Base-by-base conservation (phyloP, 2,888 invertebrate species). In the Drosophila robusta region DNA sequence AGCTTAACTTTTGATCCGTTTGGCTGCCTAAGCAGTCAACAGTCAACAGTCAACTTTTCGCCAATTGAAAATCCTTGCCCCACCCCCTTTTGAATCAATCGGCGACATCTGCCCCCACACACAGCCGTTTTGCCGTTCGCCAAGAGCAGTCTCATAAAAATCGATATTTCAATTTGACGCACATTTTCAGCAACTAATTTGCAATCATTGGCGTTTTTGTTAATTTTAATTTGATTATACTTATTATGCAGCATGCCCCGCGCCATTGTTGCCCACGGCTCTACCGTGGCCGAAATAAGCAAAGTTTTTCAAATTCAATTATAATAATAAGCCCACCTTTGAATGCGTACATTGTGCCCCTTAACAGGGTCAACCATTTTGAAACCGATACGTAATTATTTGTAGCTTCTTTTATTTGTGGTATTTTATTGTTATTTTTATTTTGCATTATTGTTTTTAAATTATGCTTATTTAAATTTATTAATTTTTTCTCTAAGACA, bases 1-100 rank as follows among this genome's bases (percentile, higher is more conserved):
- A 86, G 78, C 79, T 85, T 80, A 87, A 87, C 85, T 86, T 86
- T 87, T 86, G 85, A 86, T 86, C 87, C 84, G 79, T 87, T 87
- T 75, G 76, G 69, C 80, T 79, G 78, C 64, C 69, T 70, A 76
- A 75, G 75, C 75, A 78, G 58, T 67, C 69, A 51, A 68, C 47
- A 57, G 51, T 72, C 73, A 52, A 70, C 47, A 57, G 51, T 72
- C 73, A 52, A 70, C 66, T 72, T 60, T 61, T n/a, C 56, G 45
- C 45, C 58, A 70, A 69, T 57, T 65, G 56, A 45, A 70, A 62
- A 65, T 34, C 39, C 56, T 47, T 24, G 51, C 34, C 36, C n/a
- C 44, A 29, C 46, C 26, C 49, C 39, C 36, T 24, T 4, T 24
- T 32, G 38, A 50, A 61, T 54, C 66, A 56, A 73, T 65, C 41